Evolutionary conservation across 2,113 vertebrate species (phyloP).

Genomic region (Arvicanthis niloticus): DNA sequence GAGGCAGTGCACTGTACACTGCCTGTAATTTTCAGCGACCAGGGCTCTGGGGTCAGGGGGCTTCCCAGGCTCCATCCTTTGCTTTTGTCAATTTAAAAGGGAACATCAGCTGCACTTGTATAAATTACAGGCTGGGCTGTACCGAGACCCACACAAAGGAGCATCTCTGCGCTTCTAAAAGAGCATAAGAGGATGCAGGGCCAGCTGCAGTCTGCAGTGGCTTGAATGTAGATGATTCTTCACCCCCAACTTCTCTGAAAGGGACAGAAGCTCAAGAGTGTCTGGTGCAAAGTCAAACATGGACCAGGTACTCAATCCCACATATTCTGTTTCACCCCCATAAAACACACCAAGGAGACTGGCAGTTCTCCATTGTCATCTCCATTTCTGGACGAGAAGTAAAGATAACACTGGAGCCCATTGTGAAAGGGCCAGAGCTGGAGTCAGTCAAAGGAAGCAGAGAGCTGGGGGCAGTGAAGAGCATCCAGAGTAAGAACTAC

Average conservation of each 20-base stretch:
- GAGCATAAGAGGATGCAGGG: not conserved
- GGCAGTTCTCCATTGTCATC: not conserved
- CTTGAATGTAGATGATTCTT: not conserved
- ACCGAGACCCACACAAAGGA: rapidly evolving
- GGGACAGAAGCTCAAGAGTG: rapidly evolving
- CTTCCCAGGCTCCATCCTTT: conserved; percentile 82
- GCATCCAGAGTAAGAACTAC: not conserved
- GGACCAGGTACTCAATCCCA: not conserved
- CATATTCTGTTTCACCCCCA: not conserved
- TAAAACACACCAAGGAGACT: not conserved
- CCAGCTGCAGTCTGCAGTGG: rapidly evolving
- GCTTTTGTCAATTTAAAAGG: conserved; percentile 88
- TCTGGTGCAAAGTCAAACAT: not conserved
- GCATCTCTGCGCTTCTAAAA: not conserved
- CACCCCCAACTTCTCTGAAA: not conserved
- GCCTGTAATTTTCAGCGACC: conserved; percentile 88
- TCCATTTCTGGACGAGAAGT: not conserved
- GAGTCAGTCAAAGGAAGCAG: not conserved
- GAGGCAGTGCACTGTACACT: conserved; percentile 74
- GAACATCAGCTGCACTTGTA: conserved; percentile 84
- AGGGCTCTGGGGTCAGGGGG: conserved; percentile 84
- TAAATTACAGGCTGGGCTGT: conserved; percentile 80
- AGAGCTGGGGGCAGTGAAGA: not conserved
- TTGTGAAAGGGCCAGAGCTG: not conserved
- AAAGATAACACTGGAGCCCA: not conserved